phyloP scores from a whole-genome alignment of 2,113 vertebrate species.

The Sinocyclocheilus rhinocerous region DNA sequence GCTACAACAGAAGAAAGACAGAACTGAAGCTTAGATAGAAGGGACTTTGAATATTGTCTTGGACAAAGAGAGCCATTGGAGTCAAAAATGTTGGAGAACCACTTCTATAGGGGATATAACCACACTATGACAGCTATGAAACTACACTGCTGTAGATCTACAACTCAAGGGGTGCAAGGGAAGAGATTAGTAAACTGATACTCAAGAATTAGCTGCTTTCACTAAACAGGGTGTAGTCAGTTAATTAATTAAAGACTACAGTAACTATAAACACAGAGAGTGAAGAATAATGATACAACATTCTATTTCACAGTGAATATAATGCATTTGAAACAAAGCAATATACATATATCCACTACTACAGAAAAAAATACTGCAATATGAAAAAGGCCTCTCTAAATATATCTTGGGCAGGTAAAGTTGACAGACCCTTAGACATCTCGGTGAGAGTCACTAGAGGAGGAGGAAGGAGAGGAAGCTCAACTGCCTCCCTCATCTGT shows the following conservation, averaged over 20 bases:
- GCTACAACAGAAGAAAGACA: too few relatives aligned
- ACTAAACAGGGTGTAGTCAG: not conserved
- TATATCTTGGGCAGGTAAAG: slow-evolving; percentile 14
- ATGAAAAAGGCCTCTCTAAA: slow-evolving; percentile 6
- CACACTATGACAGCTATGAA: not conserved
- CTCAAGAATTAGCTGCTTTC: not conserved
- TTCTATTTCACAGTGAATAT: not conserved
- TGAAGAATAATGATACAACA: not conserved
- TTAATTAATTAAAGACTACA: not conserved
- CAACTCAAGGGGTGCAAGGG: not conserved
- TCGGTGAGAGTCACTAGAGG: slow-evolving; percentile 15
- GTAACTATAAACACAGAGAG: not conserved
- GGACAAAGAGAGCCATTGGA: not conserved
- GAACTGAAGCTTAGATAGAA: too few relatives aligned
- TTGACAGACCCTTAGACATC: slow-evolving; percentile 25
- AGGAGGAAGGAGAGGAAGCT: slow-evolving; percentile 38
- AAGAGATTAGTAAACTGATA: not conserved
- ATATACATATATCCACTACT: not conserved
- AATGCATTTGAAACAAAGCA: not conserved
- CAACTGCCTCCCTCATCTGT: slow-evolving; percentile 43
- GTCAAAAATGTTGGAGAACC: too few relatives aligned
- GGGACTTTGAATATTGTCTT: too few relatives aligned
- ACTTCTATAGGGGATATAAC: too few relatives aligned
- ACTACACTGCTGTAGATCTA: not conserved
- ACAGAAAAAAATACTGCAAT: not conserved